Evolutionary conservation across 2,113 vertebrate species (phyloP), one percentile per base, ranked within the genome.

Genomic region (Cyprinodon tularosa): DNA sequence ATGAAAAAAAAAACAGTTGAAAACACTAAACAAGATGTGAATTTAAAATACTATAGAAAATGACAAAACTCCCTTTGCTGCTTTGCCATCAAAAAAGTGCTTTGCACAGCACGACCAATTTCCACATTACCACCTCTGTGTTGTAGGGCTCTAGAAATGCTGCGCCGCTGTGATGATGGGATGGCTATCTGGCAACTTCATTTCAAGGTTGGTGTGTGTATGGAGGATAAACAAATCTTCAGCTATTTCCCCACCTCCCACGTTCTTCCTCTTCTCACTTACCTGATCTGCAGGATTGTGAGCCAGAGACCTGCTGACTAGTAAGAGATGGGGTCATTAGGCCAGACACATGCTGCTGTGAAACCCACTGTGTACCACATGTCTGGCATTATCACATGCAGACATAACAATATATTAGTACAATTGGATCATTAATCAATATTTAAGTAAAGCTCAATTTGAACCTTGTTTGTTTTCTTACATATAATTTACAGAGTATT

Each of bases 241-340:
- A 47, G 11, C 45, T 20, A 11, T 47, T 59, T 29, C 65, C 40
- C 68, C 66, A 42, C 44, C 68, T n/a, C 17, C 22, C 50, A 57
- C 50, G 8, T 57, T 4, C 42, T 36, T 7, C 3, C 0, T 40
- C 66, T 74, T 74, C 50, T 57, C 20, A 0, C 68, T 82, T 87
- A 79, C 81, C 86, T 80, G 80, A 85, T 85, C 62, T 82, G 66
- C 20, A 61, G 77, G 69, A 62, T 85, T 71, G 75, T 48, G 81
- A 91, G 92, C 93, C 93, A 94, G 79, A 79, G 90, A 86, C 93
- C 91, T 70, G 90, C 93, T 91, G 91, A 88, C 87, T 91, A 47
- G 78, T 91, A 92, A 92, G 82, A 91, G 89, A 82, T 79, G 66
- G 87, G 93, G 91, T 91, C 89, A 87, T 92, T 92, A 89, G 86